Base-by-base conservation (phyloP, 2,797 vertebrate genomes). In the Characodon lateralis region DNA sequence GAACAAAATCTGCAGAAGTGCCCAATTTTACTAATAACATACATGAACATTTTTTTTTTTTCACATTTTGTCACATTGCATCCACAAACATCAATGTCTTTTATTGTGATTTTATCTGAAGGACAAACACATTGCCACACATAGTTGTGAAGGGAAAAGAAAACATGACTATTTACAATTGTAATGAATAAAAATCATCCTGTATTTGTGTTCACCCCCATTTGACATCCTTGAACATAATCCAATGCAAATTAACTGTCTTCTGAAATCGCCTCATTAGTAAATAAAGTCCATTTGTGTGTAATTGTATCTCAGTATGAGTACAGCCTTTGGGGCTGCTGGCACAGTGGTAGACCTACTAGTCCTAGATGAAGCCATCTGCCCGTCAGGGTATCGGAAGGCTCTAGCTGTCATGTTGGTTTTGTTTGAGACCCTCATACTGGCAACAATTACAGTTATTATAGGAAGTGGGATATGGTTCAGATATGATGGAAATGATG, bases 361-460 rank as follows among this genome's bases (percentile, higher is more conserved):
- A 65, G 61, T 65, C 61, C 61, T 65, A 65, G 61, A 39, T 65
- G 31, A 7, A 61, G 26, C 59, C 59, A 61, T 61, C 59, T 61
- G 59, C 59, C 28, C 18, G 13, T 31, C 59, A 6, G 6, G 28
- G 28, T 61, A 65, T 18, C 31, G 31, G 61, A 65, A 65, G 61
- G 61, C 31, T 65, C 61, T 39, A 35, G 35, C 35, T 35, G 35
- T 35, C 35, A 35, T 35, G 35, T 35, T 35, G 35, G 35, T 35
- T 35, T 35, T 35, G 35, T 35, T 35, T 35, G 35, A 35, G 35
- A 35, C 4, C 35, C 35, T 35, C 35, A 4, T 35, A 3, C 35
- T 35, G 35, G 35, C 35, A 35, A 35, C 35, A 35, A 35, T 35
- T 35, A 35, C 35, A 35, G 35, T 35, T 35, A 35, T 35, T 35